phyloP scores from a whole-genome alignment of 1,140 invertebrate species.

The Drosophila dunni region DNA sequence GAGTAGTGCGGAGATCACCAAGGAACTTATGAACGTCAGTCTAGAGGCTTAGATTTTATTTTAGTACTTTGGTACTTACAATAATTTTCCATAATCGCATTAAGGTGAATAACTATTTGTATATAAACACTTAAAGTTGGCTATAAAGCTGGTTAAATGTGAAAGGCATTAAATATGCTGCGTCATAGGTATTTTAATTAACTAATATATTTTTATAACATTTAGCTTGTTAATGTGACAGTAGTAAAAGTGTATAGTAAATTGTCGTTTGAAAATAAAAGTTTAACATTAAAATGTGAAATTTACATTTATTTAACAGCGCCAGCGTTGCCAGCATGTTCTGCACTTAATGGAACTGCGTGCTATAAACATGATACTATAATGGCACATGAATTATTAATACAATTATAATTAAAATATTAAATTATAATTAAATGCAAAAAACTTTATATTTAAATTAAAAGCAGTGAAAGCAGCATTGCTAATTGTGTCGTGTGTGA shows the following conservation, averaged over 20 bases:
- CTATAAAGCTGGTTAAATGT: not conserved
- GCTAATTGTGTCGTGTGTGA: not conserved
- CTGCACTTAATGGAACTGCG: no score
- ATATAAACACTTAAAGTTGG: constrained; percentile 21
- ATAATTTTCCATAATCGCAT: not conserved
- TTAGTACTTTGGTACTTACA: not conserved
- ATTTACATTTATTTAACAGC: not conserved
- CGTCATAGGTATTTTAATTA: not conserved
- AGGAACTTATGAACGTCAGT: constrained; percentile 80
- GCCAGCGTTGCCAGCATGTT: not conserved
- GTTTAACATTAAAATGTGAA: constrained; percentile 3
- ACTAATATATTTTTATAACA: not conserved
- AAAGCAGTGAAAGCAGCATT: not conserved
- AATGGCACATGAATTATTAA: no score
- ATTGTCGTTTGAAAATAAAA: constrained; percentile 23
- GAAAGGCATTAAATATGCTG: not conserved
- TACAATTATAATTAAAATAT: no score
- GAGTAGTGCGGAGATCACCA: constrained; percentile 69
- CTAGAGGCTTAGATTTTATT: constrained; percentile 61
- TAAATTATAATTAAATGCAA: no score
- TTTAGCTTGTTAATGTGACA: not conserved
- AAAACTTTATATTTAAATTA: no score
- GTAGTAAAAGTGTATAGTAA: constrained; percentile 15
- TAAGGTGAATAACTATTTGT: constrained; percentile 25
- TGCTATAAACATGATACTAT: no score